These are phyloP conservation scores for Drosophila funebris DNA, from an alignment of 1,140 invertebrate genomes.

Conservation along the genomic window DNA sequence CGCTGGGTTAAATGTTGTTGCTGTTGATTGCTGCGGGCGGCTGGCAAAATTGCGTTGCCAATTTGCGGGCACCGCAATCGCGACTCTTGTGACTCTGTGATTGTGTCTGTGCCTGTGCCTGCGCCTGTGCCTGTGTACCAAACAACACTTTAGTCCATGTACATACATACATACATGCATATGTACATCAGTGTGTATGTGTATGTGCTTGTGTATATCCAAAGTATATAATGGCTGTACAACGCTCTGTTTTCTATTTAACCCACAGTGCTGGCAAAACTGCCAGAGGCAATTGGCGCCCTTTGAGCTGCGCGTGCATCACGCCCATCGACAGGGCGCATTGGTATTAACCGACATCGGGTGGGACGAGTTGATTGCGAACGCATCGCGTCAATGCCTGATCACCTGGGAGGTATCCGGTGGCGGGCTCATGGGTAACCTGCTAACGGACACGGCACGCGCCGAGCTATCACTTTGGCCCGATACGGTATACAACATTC, in stretches of 20 bases:
- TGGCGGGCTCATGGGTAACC: slow-evolving; percentile 91
- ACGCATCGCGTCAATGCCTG: slow-evolving; percentile 87
- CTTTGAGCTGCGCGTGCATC: slow-evolving; percentile 60
- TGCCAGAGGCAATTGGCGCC: slow-evolving; percentile 60
- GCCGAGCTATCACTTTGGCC: slow-evolving; percentile 92
- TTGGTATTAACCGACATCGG: slow-evolving; percentile 90
- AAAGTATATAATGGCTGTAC: not conserved
- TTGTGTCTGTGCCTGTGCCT: not conserved
- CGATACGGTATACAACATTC: slow-evolving; percentile 91
- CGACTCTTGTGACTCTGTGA: not conserved
- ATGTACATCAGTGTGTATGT: not conserved
- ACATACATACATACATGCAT: not conserved
- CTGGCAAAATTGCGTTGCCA: slow-evolving; percentile 45
- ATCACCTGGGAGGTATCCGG: slow-evolving; percentile 93
- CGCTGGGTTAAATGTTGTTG: slow-evolving; percentile 37
- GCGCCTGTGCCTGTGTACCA: not conserved
- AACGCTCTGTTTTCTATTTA: slow-evolving; percentile 11
- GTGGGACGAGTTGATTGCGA: slow-evolving; percentile 87
- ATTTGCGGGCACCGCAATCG: slow-evolving; percentile 30
- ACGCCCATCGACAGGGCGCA: slow-evolving; percentile 77
- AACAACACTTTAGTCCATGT: not conserved
- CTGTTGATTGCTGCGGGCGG: slow-evolving; percentile 35
- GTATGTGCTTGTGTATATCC: not conserved
- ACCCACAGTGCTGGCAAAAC: slow-evolving; percentile 71
- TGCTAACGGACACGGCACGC: slow-evolving; percentile 91